These are phyloP conservation scores for Cabera pusaria DNA, from an alignment of 2,888 invertebrate genomes.

Conservation along the genomic window DNA sequence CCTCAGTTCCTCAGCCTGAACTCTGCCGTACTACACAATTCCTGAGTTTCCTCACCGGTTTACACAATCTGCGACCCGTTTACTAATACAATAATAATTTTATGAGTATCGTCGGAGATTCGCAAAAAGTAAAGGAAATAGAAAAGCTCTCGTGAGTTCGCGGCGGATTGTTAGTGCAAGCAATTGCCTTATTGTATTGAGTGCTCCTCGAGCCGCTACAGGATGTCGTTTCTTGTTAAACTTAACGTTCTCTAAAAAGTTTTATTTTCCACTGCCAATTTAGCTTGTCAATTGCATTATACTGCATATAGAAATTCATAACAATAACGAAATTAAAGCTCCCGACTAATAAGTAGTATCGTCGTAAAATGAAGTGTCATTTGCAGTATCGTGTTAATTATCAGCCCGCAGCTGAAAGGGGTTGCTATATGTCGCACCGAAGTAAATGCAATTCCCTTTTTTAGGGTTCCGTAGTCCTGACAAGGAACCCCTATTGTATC, in stretches of 20 bases:
- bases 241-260: too few relatives aligned
- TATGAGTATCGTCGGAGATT: constrained; percentile 34
- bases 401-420: neutral
- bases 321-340: too few relatives aligned
- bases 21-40: constrained; percentile 50
- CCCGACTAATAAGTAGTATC: too few relatives aligned
- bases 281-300: too few relatives aligned
- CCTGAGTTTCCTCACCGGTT: constrained; percentile 58
- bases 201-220: constrained; percentile 39
- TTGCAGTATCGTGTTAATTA: constrained; percentile 6
- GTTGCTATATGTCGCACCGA: constrained; percentile 13
- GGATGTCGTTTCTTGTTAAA: constrained; percentile 43
- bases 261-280: too few relatives aligned
- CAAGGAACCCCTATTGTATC: too few relatives aligned
- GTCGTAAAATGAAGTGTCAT: constrained; percentile 1
- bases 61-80: constrained; percentile 50
- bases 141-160: constrained; percentile 35
- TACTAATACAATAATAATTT: constrained; percentile 49
- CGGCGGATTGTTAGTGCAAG: constrained; percentile 49
- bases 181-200: constrained; percentile 60
- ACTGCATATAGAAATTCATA: too few relatives aligned
- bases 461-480: too few relatives aligned
- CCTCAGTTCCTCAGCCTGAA: constrained; percentile 16
- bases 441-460: too few relatives aligned
- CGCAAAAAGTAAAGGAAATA: constrained; percentile 22